Evolutionary conservation across 2,888 invertebrate species (phyloP).

Genomic region (Hylaea fasciaria): DNA sequence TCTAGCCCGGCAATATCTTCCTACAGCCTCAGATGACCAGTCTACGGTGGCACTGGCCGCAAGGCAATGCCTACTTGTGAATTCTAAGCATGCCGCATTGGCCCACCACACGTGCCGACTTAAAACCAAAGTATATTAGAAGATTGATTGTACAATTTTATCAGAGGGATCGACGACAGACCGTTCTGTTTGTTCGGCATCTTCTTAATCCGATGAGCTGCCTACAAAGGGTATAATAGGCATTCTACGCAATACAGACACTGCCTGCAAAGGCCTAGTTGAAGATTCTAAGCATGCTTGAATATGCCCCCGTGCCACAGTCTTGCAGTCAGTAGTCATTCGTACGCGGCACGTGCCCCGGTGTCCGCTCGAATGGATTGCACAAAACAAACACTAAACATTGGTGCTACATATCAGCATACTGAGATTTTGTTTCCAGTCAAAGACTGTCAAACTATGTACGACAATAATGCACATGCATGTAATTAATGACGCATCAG

Average conservation of each 20-base stretch:
- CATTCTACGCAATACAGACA: too few relatives aligned
- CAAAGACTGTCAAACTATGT: neutral
- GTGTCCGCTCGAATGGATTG: constrained; percentile 9
- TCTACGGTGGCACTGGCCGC: constrained; percentile 54
- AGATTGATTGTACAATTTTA: neutral
- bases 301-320: constrained; percentile 7
- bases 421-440: constrained; percentile 6
- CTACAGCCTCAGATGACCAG: constrained; percentile 37
- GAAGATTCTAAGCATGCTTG: constrained; percentile 25
- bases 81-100: constrained; percentile 55
- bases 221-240: too few relatives aligned
- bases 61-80: constrained; percentile 61
- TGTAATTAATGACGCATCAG: too few relatives aligned
- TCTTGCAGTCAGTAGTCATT: neutral
- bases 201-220: neutral
- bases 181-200: neutral
- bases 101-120: constrained; percentile 46
- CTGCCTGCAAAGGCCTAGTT: constrained; percentile 23
- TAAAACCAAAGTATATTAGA: constrained; percentile 10
- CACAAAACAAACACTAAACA: constrained; percentile 13
- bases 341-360: constrained; percentile 12
- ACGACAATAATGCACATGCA: too few relatives aligned
- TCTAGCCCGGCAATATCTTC: constrained; percentile 4
- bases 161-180: neutral
- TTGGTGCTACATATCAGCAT: neutral